Base-by-base conservation (phyloP, 2,888 invertebrate species). In the Cephus spinipes region DNA sequence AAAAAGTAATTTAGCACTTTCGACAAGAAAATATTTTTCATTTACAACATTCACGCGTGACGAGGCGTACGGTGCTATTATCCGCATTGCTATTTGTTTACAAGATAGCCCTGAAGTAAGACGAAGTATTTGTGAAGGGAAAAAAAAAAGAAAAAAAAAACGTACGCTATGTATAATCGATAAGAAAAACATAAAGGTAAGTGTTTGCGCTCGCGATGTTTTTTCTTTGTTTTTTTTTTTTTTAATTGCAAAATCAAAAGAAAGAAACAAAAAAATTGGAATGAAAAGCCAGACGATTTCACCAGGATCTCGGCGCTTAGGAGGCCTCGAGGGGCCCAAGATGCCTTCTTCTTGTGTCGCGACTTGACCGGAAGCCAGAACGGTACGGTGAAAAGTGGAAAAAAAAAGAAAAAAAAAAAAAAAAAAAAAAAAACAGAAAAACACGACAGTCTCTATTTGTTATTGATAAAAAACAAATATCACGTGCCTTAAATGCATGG, bases 221-320 rank as follows among this genome's bases (percentile, higher is more conserved):
- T 55, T 78, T 80, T 77, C 79, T 76, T 81, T 78, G 77, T 80
- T 32, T 32, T 32, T 3, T 55, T 6, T 6, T 40, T 9, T 55
- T 23, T 6, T 40, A 2, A 23, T 55, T 55, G 23, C 9, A 23
- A 55, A 55, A 9, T 55, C 55, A 55, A 55, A 55, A 55, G 23
- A 55, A 23, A 55, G 23, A 55, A 55, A 55, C 55, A 55, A 55
- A 55, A 55, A 23, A 15, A 40, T 9, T 55, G 23, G 55, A 55
- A 55, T 9, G 55, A 55, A 23, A 23, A 9, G 23, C 15, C 55
- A 55, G 40, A 55, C 23, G 2, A 1, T 55, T 55, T 55, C 23
- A 6, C 55, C 12, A 55, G 23, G 23, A 55, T 23, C 23, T 4
- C 55, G 55, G 40, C 9, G 55, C 6, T 55, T 23, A 23, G 9